Percentiles rank a stretch among this genome's conserved stretches.
phyloP scores from a whole-genome alignment of 2,797 vertebrate species.

The Streptopelia turtur region DNA sequence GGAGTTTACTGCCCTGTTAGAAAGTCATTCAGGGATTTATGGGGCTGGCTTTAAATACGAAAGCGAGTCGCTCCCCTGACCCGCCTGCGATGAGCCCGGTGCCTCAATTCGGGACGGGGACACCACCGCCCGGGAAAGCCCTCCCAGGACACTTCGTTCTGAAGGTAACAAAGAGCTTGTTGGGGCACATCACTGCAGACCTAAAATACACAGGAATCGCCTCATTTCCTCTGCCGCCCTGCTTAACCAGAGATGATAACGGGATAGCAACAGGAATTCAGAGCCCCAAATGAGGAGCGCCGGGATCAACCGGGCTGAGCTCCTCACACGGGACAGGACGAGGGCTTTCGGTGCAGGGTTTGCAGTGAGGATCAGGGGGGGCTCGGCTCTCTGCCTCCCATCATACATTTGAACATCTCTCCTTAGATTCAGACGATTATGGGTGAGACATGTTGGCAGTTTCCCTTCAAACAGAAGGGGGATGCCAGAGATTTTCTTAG shows the following conservation, averaged over 20 bases:
- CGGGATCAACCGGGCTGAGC: neutral
- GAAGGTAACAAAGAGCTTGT: neutral
- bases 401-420: conserved; percentile 13
- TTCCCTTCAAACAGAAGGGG: conserved; percentile 45
- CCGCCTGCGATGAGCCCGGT: neutral
- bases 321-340: neutral
- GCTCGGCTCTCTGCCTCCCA: conserved; percentile 44
- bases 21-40: conserved; percentile 63
- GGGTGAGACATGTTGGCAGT: conserved; percentile 46
- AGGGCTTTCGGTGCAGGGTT: conserved; percentile 19
- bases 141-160: neutral
- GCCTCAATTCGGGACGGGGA: neutral
- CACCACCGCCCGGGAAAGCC: neutral
- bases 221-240: neutral
- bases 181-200: neutral
- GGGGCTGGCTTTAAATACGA: conserved; percentile 24
- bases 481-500: conserved; percentile 2
- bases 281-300: neutral
- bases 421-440: conserved; percentile 1
- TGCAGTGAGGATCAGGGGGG: conserved; percentile 28
- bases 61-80: neutral
- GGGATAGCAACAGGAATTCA: neutral
- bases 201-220: neutral
- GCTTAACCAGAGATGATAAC: conserved; percentile 5
- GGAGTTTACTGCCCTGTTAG: conserved; percentile 49